These are phyloP conservation scores for Tenthredo notha DNA, from an alignment of 2,888 invertebrate species.

Conservation along the genomic window DNA sequence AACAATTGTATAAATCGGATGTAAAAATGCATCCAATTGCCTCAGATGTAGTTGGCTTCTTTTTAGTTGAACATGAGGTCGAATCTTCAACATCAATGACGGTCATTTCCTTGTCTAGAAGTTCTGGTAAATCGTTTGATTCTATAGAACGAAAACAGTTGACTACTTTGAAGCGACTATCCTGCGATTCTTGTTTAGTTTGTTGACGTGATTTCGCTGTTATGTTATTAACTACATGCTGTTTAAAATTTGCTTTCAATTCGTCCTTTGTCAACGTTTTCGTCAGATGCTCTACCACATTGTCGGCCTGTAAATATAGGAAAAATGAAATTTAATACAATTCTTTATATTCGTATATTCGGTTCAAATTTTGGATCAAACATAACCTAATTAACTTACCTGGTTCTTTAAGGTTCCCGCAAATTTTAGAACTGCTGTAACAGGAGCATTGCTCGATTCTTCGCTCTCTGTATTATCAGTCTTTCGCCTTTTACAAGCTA, in stretches of 20 bases:
- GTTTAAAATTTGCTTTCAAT: slow-evolving; percentile 79
- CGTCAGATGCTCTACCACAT: slow-evolving; percentile 67
- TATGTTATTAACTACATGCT: slow-evolving; percentile 78
- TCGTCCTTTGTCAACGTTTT: slow-evolving; percentile 79
- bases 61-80: slow-evolving; percentile 40
- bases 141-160: slow-evolving; percentile 80
- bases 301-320: slow-evolving; percentile 75
- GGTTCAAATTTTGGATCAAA: background rate
- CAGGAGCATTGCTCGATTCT: slow-evolving; percentile 76
- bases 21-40: background rate
- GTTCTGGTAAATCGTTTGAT: slow-evolving; percentile 61
- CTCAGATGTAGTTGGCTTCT: background rate
- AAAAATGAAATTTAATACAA: background rate
- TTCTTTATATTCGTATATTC: no score
- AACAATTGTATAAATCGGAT: background rate
- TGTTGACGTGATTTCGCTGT: slow-evolving; percentile 78
- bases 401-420: slow-evolving; percentile 86
- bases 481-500: slow-evolving; percentile 87
- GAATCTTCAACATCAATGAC: slow-evolving; percentile 82
- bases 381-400: slow-evolving; percentile 77
- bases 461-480: slow-evolving; percentile 76
- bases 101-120: slow-evolving; percentile 76
- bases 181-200: slow-evolving; percentile 78
- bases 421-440: slow-evolving; percentile 85
- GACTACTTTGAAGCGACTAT: slow-evolving; percentile 82